phyloP scores from a whole-genome alignment of 2,797 vertebrate species.

The Sardinella longiceps region DNA sequence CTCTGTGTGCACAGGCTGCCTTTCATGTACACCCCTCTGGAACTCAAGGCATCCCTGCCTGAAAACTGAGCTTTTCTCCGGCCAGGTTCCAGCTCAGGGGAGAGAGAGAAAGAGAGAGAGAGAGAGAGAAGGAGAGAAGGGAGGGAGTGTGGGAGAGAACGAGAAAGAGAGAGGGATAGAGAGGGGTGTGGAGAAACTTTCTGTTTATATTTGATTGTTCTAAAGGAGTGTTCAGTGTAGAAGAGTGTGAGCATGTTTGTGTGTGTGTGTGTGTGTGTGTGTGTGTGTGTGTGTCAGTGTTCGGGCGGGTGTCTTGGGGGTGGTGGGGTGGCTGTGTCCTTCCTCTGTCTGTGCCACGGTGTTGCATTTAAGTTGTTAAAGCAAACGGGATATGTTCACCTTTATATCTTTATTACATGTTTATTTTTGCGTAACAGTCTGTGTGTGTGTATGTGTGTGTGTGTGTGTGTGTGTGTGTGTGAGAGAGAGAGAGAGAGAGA shows the following conservation, averaged over 20 bases:
- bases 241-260: background rate
- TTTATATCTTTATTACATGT: conserved; percentile 40
- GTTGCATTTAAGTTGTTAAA: background rate
- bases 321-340: background rate
- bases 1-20: conserved; percentile 77
- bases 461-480: background rate
- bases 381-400: background rate
- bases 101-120: conserved; percentile 35
- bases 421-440: background rate
- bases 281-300: conserved; percentile 48
- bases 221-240: background rate
- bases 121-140: background rate
- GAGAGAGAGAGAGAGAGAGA: background rate
- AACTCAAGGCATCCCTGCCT: conserved; percentile 81
- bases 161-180: background rate
- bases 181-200: background rate
- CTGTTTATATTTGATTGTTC: background rate
- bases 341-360: background rate
- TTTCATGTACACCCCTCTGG: conserved; percentile 83
- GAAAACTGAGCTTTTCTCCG: conserved; percentile 78
- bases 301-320: background rate
- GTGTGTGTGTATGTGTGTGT: background rate
- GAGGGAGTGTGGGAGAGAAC: background rate
- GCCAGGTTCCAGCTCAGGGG: conserved; percentile 70
- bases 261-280: background rate